Evolutionary conservation across 2,797 vertebrate genomes (phyloP), one percentile per base, ranked within the genome.

Genomic region (Coccyzus lansbergi): DNA sequence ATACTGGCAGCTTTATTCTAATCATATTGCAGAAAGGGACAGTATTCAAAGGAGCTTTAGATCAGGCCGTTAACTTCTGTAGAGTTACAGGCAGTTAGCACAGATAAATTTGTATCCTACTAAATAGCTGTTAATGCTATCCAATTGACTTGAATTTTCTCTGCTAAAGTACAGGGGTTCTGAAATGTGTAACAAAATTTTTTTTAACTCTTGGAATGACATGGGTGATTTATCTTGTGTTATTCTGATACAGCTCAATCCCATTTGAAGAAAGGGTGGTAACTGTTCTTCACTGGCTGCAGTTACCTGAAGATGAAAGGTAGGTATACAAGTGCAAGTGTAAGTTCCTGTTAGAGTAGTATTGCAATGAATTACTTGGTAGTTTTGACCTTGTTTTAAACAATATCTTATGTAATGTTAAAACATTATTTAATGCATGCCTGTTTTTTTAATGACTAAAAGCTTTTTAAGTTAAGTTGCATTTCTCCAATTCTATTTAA

Each of bases 221-320:
- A 4, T 22, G 2, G 3, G 28, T 69, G 12, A 2, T n/a, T 74
- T 60, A 75, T 90, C 29, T 21, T 51, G 3, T 86, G 0, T 75
- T 94, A 22, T 90, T 83, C 77, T 92, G 38, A 25, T 93, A 44
- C 96, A 99, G 99, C 91, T 95, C 58, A 20, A 12, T 99, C 29
- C 25, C 97, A 21, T 99, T 98, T 98, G 98, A 99, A 96, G 88
- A 97, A 81, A 98, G 99, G 90, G 96, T 99, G 83, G 67, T 97
- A 36, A 97, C 96, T 15, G 5, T 99, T 77, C 96, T 99, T 29
- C 86, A 97, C 15, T 99, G 99, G 99, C 94, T 99, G 63, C 93
- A 95, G 91, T 97, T 99, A 93, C 98, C 99, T 56, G 82, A 98
- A 83, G 97, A 86, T 64, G 70, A 98, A 97, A 99, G 99, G 99